Evolutionary conservation across 2,888 invertebrate genomes (phyloP).

Genomic region (Plebejus argus): DNA sequence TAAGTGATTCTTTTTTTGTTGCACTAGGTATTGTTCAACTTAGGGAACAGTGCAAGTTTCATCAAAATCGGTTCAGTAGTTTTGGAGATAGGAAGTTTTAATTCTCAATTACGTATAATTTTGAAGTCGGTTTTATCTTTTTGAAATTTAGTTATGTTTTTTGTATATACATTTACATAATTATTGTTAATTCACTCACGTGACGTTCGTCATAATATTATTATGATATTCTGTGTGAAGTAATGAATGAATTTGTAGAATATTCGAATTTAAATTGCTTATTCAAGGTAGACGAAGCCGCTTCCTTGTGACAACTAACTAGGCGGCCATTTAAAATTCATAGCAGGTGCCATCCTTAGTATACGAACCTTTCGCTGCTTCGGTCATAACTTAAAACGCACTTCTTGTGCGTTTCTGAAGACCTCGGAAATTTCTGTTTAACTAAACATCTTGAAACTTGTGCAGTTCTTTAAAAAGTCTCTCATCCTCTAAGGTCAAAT

Average conservation of each 20-base stretch:
- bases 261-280: conserved; percentile 12
- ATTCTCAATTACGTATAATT: too few relatives aligned
- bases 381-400: background rate
- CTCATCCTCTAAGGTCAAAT: background rate
- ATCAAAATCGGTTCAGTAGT: too few relatives aligned
- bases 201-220: background rate
- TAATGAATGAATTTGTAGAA: background rate
- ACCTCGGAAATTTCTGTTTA: background rate
- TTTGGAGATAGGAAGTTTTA: too few relatives aligned
- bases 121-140: too few relatives aligned
- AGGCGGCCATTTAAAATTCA: conserved; percentile 28
- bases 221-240: background rate
- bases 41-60: too few relatives aligned
- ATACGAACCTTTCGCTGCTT: conserved; percentile 9
- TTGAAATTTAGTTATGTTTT: too few relatives aligned
- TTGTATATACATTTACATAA: background rate
- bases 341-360: background rate
- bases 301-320: conserved; percentile 24
- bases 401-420: too few relatives aligned
- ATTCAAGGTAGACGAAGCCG: conserved; percentile 25
- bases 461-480: background rate
- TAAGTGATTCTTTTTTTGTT: too few relatives aligned
- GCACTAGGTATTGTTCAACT: too few relatives aligned
- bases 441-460: background rate
- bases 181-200: background rate